These are phyloP conservation scores for Drosophila bifasciata DNA, from an alignment of 1,140 invertebrate genomes.

Conservation along the genomic window DNA sequence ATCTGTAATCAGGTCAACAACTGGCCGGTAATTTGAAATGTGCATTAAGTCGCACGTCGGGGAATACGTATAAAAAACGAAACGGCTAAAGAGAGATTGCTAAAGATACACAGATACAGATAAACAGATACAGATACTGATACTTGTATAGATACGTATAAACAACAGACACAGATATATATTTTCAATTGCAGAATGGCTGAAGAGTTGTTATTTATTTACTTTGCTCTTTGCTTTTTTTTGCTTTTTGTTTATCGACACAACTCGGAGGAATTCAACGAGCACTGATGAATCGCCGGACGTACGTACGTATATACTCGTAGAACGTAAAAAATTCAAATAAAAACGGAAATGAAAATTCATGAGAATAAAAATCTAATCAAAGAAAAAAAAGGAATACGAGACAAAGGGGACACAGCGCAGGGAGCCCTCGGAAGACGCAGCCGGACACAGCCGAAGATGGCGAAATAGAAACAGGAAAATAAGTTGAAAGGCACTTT, in stretches of 20 bases:
- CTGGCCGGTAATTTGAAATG: slow-evolving; percentile 58
- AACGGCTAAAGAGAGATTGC: too few relatives aligned
- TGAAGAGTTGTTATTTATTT: slow-evolving; percentile 10
- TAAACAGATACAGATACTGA: slow-evolving; percentile 12
- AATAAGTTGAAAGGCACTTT: slow-evolving; percentile 77
- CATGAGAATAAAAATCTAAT: slow-evolving; percentile 75
- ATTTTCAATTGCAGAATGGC: slow-evolving; percentile 13
- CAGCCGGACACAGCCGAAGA: slow-evolving; percentile 36
- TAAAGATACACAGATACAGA: slow-evolving; percentile 7
- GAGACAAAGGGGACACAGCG: slow-evolving; percentile 57
- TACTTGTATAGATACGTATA: slow-evolving; percentile 1
- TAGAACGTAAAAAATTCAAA: slow-evolving; percentile 47
- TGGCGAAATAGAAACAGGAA: slow-evolving; percentile 64
- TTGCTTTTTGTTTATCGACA: slow-evolving; percentile 28
- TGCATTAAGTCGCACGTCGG: slow-evolving; percentile 47
- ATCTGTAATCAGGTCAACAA: slow-evolving; percentile 65
- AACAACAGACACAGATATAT: slow-evolving; percentile 1
- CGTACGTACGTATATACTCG: neutral
- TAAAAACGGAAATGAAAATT: slow-evolving; percentile 72
- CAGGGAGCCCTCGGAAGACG: slow-evolving; percentile 11
- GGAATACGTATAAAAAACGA: slow-evolving; percentile 28
- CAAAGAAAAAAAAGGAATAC: slow-evolving; percentile 59
- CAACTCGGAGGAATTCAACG: slow-evolving; percentile 36
- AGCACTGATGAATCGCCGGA: slow-evolving; percentile 35
- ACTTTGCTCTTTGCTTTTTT: slow-evolving; percentile 13